Percentiles rank a stretch among this genome's conserved stretches.
phyloP scores from a whole-genome alignment of 2,797 vertebrate genomes.

The Oceanodroma leucorhoa region DNA sequence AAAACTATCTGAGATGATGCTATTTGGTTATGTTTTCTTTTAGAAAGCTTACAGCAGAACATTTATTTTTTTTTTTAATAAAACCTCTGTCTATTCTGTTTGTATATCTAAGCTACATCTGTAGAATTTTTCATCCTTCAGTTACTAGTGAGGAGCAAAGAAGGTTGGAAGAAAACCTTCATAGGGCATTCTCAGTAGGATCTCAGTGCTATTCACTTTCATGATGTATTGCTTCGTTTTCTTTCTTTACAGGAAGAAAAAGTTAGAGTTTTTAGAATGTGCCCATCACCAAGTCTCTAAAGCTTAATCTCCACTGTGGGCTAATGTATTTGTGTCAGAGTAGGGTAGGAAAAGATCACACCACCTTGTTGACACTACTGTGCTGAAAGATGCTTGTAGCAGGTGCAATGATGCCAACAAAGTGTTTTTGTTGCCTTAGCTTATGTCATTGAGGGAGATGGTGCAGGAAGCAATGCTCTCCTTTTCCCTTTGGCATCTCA shows the following conservation, averaged over 20 bases:
- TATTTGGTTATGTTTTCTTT: not conserved
- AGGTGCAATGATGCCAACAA: not conserved
- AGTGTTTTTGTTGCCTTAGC: not conserved
- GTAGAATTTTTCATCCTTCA: not conserved
- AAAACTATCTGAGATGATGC: not conserved
- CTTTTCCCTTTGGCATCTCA: not conserved
- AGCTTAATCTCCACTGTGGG: not conserved
- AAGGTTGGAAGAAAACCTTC: not conserved
- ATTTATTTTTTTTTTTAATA: not conserved
- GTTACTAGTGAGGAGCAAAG: not conserved
- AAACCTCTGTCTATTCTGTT: rapidly evolving
- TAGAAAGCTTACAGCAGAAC: not conserved
- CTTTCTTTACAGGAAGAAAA: not conserved
- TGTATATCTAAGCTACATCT: not conserved
- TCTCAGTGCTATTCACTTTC: not conserved
- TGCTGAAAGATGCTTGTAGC: not conserved
- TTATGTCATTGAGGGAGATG: not conserved
- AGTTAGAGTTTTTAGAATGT: not conserved
- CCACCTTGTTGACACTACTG: not conserved
- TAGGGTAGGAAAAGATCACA: not conserved
- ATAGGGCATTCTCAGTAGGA: not conserved
- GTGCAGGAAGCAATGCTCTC: not conserved
- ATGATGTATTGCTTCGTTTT: not conserved
- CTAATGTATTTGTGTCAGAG: not conserved
- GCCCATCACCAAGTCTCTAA: not conserved